Evolutionary conservation across 2,888 invertebrate species (phyloP), one percentile per base, ranked within the genome.

Genomic region (Catocala fraxini): DNA sequence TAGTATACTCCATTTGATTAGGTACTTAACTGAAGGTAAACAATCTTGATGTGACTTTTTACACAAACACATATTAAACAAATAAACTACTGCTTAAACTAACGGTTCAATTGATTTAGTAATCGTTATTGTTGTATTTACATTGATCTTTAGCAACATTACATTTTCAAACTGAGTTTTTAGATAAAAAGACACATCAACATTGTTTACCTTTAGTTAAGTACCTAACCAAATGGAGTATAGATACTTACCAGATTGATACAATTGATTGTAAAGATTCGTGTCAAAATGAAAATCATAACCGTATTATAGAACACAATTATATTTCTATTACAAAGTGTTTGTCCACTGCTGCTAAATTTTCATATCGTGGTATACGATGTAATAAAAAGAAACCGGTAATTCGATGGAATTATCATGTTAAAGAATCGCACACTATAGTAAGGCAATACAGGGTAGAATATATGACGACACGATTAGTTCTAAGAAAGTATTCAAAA

Each of bases 351-450:
- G 56, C 60, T 47, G 55, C 60, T 4, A 51, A 41, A 13, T 11
- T 33, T 0, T 60, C 60, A n/a, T 60, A 60, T 25, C 9, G 6
- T 1, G 60, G 60, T 41, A 60, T 51, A 56, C n/a, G 12, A 1
- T 9, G 46, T 0, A 41, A 2, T 10, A 51, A 13, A 0, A 49
- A 60, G 12, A 55, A 60, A 49, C 25, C 9, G 9, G 13, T 59
- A 6, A 46, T 51, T 33, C 55, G 60, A 0, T 60, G 60, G 60
- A 55, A 55, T 12, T 41, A 51, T 10, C 60, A 55, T 33, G 51
- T 56, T 0, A 56, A 13, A 10, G 55, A 55, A 5, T 52, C 10
- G 7, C 55, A 43, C 13, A 39, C 13, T 6, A 51, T 6, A 12
- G 59, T 53, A 0, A 48, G 59, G 15, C 59, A 53, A 10, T 48